Evolutionary conservation across 2,797 vertebrate genomes (phyloP).

Genomic region (Carcharodon carcharias): DNA sequence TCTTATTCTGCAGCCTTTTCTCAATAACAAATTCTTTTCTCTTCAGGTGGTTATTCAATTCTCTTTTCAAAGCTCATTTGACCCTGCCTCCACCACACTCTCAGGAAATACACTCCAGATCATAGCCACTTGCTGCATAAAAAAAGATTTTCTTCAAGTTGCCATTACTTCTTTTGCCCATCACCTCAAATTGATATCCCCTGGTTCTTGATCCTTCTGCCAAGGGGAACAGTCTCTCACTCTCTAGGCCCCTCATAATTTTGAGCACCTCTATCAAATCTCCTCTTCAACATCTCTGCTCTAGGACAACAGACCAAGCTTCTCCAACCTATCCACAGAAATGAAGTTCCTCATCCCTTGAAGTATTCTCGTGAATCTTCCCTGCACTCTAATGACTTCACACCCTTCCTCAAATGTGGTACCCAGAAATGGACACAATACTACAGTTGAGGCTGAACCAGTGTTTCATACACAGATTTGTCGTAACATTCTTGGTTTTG

Average conservation of each 20-base stretch:
- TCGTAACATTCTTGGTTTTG: too few species aligned
- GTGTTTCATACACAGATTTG: neutral
- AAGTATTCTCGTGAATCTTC: neutral
- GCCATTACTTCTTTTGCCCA: too few species aligned
- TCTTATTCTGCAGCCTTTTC: too few species aligned
- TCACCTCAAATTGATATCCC: too few species aligned
- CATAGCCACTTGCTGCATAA: too few species aligned
- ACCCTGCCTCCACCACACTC: too few species aligned
- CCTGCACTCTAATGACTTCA: neutral
- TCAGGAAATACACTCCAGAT: too few species aligned
- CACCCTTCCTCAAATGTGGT: neutral
- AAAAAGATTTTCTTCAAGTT: too few species aligned
- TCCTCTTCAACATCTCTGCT: too few species aligned
- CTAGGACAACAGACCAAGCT: neutral
- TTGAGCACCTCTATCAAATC: neutral
- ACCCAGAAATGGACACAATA: neutral
- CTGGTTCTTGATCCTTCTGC: neutral
- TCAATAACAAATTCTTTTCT: too few species aligned
- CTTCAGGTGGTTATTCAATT: too few species aligned
- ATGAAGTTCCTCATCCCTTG: neutral
- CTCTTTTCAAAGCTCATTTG: too few species aligned
- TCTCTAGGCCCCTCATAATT: neutral
- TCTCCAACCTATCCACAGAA: neutral
- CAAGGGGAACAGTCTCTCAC: neutral
- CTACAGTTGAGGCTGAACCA: neutral